Evolutionary conservation across 64 coral and sea anemone species (phyloP).

Genomic region (Montipora efflorescens): DNA sequence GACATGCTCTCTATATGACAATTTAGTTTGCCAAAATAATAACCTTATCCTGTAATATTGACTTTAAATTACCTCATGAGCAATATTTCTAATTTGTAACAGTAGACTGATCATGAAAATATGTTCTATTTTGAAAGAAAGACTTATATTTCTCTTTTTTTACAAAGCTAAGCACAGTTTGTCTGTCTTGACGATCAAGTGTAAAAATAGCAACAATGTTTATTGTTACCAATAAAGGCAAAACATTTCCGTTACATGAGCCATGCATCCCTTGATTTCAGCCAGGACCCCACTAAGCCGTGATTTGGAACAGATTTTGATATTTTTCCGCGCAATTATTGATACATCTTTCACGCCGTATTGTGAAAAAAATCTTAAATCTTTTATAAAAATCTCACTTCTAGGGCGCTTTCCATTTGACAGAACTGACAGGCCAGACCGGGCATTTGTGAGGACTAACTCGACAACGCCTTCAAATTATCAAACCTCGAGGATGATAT

Average conservation of each 20-base stretch:
- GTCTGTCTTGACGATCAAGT: not conserved
- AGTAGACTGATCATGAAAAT: conserved; percentile 1
- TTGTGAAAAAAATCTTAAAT: not conserved
- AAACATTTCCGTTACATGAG: too few relatives aligned
- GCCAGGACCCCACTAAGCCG: too few relatives aligned
- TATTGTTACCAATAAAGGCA: not conserved
- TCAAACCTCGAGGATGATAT: too few relatives aligned
- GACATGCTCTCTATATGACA: not conserved
- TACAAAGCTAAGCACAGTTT: not conserved
- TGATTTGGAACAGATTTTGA: not conserved
- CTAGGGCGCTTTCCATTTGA: too few relatives aligned
- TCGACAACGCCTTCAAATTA: too few relatives aligned
- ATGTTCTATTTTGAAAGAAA: not conserved
- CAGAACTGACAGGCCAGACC: too few relatives aligned
- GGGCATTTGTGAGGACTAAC: too few relatives aligned
- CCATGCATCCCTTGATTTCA: too few relatives aligned
- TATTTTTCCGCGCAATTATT: not conserved
- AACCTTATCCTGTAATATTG: not conserved
- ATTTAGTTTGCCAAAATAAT: not conserved
- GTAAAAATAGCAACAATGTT: not conserved
- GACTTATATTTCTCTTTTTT: not conserved
- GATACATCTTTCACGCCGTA: not conserved
- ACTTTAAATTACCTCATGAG: not conserved
- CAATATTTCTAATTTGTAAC: not conserved
- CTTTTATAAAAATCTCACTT: not conserved